These are phyloP conservation scores for Mustela nigripes DNA, from an alignment of 2,113 vertebrate genomes.

Conservation along the genomic window DNA sequence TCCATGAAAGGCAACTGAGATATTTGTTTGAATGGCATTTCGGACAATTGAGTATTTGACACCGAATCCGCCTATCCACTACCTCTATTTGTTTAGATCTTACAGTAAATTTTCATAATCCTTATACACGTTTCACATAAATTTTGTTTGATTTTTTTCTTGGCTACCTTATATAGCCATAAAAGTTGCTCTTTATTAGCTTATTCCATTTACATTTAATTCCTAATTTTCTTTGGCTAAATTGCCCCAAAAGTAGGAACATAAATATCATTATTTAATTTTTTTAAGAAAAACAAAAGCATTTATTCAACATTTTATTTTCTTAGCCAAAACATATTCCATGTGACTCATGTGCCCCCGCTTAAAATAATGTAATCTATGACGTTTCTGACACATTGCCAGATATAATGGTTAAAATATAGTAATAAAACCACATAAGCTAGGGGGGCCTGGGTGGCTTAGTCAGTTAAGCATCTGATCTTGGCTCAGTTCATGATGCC, in stretches of 20 bases:
- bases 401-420: not conserved
- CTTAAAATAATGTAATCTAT: not conserved
- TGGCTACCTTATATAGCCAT: not conserved
- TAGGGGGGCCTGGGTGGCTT: not conserved
- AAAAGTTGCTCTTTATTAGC: not conserved
- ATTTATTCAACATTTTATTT: not conserved
- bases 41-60: not conserved
- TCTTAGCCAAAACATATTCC: not conserved
- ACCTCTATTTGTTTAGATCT: not conserved
- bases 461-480: not conserved
- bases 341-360: not conserved
- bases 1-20: not conserved
- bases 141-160: not conserved
- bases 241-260: not conserved
- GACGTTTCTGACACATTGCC: not conserved
- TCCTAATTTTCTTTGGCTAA: not conserved
- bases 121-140: not conserved
- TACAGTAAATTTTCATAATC: not conserved
- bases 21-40: constrained; percentile 2
- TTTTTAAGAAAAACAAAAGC: not conserved
- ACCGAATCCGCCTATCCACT: not conserved
- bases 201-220: constrained; percentile 3
- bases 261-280: not conserved
- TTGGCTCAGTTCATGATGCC: not conserved
- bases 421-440: not conserved